A percentile compares a stretch with the other conserved stretches of the same genome.
phyloP scores from a whole-genome alignment of 2,797 vertebrate species.

The Hypotaenidia philippensis region DNA sequence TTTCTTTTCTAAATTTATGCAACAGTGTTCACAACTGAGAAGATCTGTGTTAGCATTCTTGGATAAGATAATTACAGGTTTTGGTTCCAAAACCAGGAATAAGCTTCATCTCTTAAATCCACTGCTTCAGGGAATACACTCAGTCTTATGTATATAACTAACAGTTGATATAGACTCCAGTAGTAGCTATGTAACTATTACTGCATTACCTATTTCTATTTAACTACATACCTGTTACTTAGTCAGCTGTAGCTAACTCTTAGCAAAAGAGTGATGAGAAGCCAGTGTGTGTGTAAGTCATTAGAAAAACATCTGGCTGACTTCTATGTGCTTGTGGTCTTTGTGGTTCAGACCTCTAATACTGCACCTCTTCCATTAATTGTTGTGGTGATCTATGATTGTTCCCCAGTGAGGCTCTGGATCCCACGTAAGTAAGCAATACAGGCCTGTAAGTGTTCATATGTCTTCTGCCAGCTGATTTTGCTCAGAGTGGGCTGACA shows the following conservation, averaged over 20 bases:
- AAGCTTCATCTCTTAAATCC: not conserved
- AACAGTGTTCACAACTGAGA: not conserved
- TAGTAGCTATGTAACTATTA: not conserved
- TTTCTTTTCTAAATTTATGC: not conserved
- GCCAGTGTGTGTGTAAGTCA: not conserved
- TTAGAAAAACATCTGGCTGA: not conserved
- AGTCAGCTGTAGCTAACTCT: not conserved
- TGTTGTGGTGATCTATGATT: not conserved
- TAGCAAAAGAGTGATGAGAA: not conserved
- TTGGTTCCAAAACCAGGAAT: not conserved
- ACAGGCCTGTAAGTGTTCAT: not conserved
- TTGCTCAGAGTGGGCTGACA: not conserved
- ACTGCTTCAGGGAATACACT: not conserved
- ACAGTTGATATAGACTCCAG: not conserved
- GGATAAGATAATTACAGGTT: not conserved
- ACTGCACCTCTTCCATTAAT: not conserved
- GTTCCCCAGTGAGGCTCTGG: not conserved
- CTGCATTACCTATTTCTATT: not conserved
- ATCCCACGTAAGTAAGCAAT: not conserved
- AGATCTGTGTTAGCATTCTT: not conserved
- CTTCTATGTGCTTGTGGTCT: not conserved
- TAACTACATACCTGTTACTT: not conserved
- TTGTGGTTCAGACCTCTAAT: not conserved
- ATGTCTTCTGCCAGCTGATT: not conserved
- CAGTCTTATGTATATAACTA: not conserved